Evolutionary conservation across 2,113 vertebrate genomes (phyloP), one percentile per base, ranked within the genome.

Genomic region (Buteo buteo): DNA sequence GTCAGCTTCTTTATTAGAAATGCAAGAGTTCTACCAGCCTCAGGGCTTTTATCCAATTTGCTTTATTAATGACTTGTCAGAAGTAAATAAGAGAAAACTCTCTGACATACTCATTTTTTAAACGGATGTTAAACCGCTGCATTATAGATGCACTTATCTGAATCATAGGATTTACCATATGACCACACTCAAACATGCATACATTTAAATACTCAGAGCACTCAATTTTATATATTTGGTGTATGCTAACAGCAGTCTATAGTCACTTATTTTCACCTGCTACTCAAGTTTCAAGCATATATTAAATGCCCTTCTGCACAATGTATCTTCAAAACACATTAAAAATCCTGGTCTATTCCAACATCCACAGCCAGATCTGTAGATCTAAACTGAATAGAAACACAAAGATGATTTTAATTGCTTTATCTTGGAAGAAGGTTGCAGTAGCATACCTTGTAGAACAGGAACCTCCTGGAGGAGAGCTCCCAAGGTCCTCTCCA

Each of bases 1-100:
- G 80, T 40, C 13, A 4, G 57, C 54, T 93, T 70, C 82, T 55
- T 84, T 62, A 90, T 83, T 88, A 94, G 79, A 86, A 95, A 92
- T 71, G 82, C 86, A 94, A 86, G 71, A 90, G 69, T 69, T 78
- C 72, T 64, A 73, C 45, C n/a, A 90, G 82, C 96, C 93, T 88
- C 74, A 32, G 82, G 92, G 88, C 90, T 93, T 94, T 95, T 94
- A 96, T 84, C 80, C 90, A 77, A 92, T 94, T 93, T 93, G 76
- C 59, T 94, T 82, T 94, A 96, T 94, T 97, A 96, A 96, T 93
- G 69, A 88, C 94, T 92, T 93, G 83, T 92, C 88, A 91, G 52
- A 92, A 96, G 86, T 93, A 97, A 95, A 70, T 74, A 94, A 90
- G 82, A 95, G 78, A 90, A 96, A 89, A 93, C 21, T 50, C 77